phyloP scores from a whole-genome alignment of 1,140 invertebrate species.

The Pararge aegeria region DNA sequence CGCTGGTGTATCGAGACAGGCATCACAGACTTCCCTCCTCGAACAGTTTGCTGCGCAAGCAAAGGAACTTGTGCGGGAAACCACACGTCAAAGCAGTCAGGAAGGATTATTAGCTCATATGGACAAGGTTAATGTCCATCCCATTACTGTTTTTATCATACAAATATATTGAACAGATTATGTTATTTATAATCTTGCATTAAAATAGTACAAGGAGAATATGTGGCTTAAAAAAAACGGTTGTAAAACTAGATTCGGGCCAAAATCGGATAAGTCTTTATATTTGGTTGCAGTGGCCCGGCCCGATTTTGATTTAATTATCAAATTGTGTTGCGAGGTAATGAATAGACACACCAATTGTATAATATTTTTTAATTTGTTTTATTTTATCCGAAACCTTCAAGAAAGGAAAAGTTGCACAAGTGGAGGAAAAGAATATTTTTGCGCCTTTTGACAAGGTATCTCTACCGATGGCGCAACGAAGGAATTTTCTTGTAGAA shows the following conservation, averaged over 20 bases:
- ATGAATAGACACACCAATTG: neutral
- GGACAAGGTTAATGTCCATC: constrained; percentile 84
- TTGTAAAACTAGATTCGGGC: no score
- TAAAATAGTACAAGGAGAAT: no score
- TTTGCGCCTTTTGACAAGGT: constrained; percentile 89
- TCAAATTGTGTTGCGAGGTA: no score
- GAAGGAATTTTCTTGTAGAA: neutral
- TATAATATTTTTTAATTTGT: constrained; percentile 11
- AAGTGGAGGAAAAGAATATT: constrained; percentile 84
- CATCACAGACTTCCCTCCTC: constrained; percentile 89
- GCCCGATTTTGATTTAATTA: no score
- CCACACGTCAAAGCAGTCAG: constrained; percentile 92
- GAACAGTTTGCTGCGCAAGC: constrained; percentile 93
- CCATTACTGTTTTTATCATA: no score
- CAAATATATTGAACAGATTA: no score
- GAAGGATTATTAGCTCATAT: constrained; percentile 93
- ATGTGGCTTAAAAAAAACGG: no score
- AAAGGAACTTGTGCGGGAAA: constrained; percentile 91
- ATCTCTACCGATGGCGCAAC: constrained; percentile 28
- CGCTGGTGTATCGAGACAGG: constrained; percentile 83
- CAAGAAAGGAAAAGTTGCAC: constrained; percentile 84
- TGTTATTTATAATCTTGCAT: no score
- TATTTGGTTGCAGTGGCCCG: no score
- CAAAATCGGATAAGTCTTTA: no score
- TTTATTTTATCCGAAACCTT: constrained; percentile 74